Percentiles rank a stretch among this genome's conserved stretches.
phyloP scores from a whole-genome alignment of 2,797 vertebrate species.

The Sardinella longiceps region DNA sequence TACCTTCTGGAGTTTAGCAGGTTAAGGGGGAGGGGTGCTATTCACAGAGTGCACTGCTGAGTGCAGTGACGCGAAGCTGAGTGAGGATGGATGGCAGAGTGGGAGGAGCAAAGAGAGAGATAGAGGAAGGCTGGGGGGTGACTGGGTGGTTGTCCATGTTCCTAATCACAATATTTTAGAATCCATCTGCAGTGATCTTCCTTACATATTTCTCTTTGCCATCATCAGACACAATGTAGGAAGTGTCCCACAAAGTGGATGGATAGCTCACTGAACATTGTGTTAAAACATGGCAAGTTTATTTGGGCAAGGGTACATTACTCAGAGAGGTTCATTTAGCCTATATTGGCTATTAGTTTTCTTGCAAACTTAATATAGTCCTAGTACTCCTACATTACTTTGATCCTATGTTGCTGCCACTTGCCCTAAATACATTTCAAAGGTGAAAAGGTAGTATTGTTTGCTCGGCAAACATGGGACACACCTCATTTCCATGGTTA shows the following conservation, averaged over 20 bases:
- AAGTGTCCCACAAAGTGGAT: too few species aligned
- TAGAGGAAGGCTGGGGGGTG: slow-evolving; percentile 12
- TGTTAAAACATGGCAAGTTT: too few species aligned
- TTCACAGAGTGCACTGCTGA: slow-evolving; percentile 59
- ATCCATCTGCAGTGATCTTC: too few species aligned
- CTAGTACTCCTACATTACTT: not conserved
- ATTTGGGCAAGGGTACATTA: too few species aligned
- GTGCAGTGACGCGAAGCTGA: slow-evolving; percentile 28
- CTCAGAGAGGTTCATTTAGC: too few species aligned
- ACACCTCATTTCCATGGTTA: slow-evolving; percentile 87
- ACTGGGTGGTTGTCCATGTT: too few species aligned
- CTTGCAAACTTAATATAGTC: too few species aligned
- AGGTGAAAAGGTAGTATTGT: slow-evolving; percentile 91
- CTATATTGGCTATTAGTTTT: too few species aligned
- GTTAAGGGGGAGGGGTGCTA: slow-evolving; percentile 48
- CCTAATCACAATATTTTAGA: too few species aligned
- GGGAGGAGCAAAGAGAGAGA: slow-evolving; percentile 43
- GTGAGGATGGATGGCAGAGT: slow-evolving; percentile 50
- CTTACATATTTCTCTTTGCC: too few species aligned
- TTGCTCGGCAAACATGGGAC: slow-evolving; percentile 92
- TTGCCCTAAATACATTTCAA: slow-evolving; percentile 70
- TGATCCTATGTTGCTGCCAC: not conserved
- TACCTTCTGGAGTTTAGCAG: slow-evolving; percentile 72
- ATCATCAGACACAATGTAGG: too few species aligned
- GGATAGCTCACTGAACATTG: too few species aligned